Conservation (phyloP, 2,113 vertebrate genomes). For the Eptesicus fuscus region DNA sequence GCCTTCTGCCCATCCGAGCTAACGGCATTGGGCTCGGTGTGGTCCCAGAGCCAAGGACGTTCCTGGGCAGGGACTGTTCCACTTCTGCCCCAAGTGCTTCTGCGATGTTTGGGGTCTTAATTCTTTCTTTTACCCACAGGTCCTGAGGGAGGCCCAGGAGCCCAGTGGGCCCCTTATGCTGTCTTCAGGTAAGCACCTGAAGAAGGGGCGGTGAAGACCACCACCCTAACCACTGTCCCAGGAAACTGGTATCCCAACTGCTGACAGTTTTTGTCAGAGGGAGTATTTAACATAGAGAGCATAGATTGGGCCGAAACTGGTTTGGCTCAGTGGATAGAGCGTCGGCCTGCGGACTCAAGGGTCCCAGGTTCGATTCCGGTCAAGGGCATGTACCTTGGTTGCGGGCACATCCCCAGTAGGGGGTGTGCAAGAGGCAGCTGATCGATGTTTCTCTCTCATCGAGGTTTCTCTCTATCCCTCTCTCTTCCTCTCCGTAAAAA, state of each 20-base stretch:
- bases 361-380: too few species aligned
- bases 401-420: too few species aligned
- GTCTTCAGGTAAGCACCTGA: slow-evolving; percentile 65
- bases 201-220: not conserved
- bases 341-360: too few species aligned
- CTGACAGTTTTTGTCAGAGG: not conserved
- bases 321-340: too few species aligned
- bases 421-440: too few species aligned
- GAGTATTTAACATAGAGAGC: not conserved
- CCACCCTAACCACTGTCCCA: not conserved
- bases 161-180: slow-evolving; percentile 66
- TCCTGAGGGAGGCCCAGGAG: slow-evolving; percentile 68
- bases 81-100: not conserved
- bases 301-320: too few species aligned
- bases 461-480: too few species aligned
- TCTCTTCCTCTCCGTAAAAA: too few species aligned
- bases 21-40: too few species aligned
- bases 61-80: not conserved
- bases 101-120: not conserved
- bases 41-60: not conserved
- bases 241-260: not conserved
- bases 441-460: too few species aligned
- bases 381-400: too few species aligned
- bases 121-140: slow-evolving; percentile 13
- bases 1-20: not conserved